A percentile compares a stretch with the other conserved stretches of the same genome.
phyloP scores from a whole-genome alignment of 2,113 vertebrate genomes.

The Melierax canorus region DNA sequence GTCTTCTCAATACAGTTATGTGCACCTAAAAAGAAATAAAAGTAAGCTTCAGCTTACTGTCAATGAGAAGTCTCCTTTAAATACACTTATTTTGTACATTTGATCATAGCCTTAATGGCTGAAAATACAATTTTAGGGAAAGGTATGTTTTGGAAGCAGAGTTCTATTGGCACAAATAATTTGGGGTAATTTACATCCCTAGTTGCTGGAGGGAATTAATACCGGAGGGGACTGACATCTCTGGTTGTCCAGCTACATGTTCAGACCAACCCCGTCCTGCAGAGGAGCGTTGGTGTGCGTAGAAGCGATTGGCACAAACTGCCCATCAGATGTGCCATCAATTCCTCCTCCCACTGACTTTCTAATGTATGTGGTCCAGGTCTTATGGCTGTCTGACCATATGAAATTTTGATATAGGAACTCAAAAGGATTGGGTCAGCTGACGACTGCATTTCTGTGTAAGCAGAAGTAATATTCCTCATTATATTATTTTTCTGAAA shows the following conservation, averaged over 20 bases:
- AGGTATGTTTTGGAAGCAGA: neutral
- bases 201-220: neutral
- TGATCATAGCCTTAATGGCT: neutral
- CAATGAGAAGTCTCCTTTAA: neutral
- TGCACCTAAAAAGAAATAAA: neutral
- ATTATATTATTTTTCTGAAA: neutral
- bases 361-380: no score
- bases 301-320: neutral
- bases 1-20: neutral
- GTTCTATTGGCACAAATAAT: neutral
- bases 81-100: neutral
- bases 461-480: neutral
- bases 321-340: neutral
- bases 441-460: neutral
- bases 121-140: neutral
- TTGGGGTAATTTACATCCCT: neutral
- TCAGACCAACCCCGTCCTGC: neutral
- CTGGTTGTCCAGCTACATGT: neutral
- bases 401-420: neutral
- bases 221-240: neutral
- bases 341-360: neutral
- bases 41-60: neutral
- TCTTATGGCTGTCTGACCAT: neutral
- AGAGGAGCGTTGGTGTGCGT: rapidly evolving
- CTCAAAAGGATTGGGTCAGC: neutral